Evolutionary conservation across 2,797 vertebrate genomes (phyloP).

Genomic region (Orestias chungarensis): DNA sequence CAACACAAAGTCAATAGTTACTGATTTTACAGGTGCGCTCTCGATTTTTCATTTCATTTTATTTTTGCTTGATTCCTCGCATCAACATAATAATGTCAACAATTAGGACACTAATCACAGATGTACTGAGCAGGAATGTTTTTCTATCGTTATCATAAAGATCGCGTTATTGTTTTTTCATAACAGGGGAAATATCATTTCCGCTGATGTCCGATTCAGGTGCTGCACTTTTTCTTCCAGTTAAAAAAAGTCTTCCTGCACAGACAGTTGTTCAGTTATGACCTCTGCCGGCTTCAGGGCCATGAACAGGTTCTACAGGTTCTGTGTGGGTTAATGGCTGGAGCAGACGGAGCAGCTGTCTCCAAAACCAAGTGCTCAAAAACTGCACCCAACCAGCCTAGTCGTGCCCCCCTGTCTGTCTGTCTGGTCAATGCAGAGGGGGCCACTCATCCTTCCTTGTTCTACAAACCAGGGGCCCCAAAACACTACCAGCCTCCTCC

Average conservation of each 20-base stretch:
- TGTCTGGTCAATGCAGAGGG: slow-evolving; percentile 12
- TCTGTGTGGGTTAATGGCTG: slow-evolving; percentile 32
- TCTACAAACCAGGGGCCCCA: slow-evolving; percentile 23
- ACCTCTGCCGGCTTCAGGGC: slow-evolving; percentile 31
- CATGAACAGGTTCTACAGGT: slow-evolving; percentile 51
- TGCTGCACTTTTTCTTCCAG: background rate
- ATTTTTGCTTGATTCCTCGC: background rate
- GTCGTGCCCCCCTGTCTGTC: slow-evolving; percentile 32
- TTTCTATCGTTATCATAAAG: background rate
- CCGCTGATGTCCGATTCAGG: background rate
- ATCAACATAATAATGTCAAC: background rate
- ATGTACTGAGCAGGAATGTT: background rate
- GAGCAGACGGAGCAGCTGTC: slow-evolving; percentile 52
- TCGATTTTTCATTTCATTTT: background rate
- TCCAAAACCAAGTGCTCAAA: slow-evolving; percentile 10
- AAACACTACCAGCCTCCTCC: slow-evolving; percentile 3
- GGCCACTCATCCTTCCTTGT: slow-evolving; percentile 30
- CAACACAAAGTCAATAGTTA: too few species aligned
- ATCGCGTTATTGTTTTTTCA: background rate
- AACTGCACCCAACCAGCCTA: slow-evolving; percentile 6
- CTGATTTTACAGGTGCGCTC: too few species aligned
- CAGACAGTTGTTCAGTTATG: slow-evolving; percentile 31
- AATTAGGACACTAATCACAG: too few species aligned
- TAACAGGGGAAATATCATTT: background rate
- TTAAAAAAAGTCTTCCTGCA: background rate